Evolutionary conservation across 1,140 invertebrate genomes (phyloP), one percentile per base, ranked within the genome.

Genomic region (Drosophila tsacasi): DNA sequence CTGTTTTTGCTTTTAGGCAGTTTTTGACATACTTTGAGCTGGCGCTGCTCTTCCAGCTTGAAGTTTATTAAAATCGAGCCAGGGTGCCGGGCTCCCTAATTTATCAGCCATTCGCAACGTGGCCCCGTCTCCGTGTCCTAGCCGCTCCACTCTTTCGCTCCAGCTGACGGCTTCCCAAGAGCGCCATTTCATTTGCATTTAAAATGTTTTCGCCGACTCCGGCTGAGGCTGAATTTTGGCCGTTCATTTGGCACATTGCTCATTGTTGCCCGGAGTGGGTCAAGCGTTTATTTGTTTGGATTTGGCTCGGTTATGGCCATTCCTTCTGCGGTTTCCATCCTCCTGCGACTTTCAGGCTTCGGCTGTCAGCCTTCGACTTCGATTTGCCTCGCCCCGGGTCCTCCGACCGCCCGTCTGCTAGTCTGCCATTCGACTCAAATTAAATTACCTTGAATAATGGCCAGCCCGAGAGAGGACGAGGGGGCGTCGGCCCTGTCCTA

Each of bases 201-300:
- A 90, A 89, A 89, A 89, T 89, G 78, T 79, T 89, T 90, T 90
- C 64, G 49, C 27, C 25, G n/a, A 5, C 49, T n/a, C 19, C 12
- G 50, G 7, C 12, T 37, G n/a, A 19, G 50, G 27, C 75, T 74
- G 67, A 84, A 89, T 81, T 89, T 90, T 90, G 75, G 67, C 78
- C 78, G 89, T 89, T 89, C 85, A 90, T 89, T 90, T 90, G 81
- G 85, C 81, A 85, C 81, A 89, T 89, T 90, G 81, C 78, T 81
- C 81, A 81, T 90, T 90, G 85, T 85, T 84, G 80, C 66, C 63
- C 65, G 19, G 79, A 87, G 69, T 79, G 73, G 76, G 75, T 76
- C 75, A 77, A 81, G 78, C 83, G 62, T 58, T 79, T 73, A 79
- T 79, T 62, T 63, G 66, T 69, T 63, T 49, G 66, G 66, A 58